Evolutionary conservation across 2,797 vertebrate genomes (phyloP).

Genomic region (Orestias chungarensis): DNA sequence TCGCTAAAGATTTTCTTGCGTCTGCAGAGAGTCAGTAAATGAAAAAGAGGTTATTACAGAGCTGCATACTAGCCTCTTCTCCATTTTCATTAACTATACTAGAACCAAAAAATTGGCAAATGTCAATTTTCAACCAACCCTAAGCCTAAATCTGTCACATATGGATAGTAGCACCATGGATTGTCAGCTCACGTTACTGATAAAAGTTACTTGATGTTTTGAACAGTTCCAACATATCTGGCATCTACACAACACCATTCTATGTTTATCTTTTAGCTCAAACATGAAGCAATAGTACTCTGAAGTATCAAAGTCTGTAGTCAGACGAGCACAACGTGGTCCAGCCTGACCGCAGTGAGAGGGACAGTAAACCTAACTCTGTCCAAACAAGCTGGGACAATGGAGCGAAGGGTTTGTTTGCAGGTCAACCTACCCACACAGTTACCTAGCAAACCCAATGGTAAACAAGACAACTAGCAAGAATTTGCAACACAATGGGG

Average conservation of each 20-base stretch:
- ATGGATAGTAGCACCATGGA: background rate
- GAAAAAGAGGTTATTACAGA: background rate
- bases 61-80: background rate
- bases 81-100: background rate
- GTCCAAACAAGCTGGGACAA: conserved; percentile 28
- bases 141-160: no score
- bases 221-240: conserved; percentile 3
- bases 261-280: conserved; percentile 8
- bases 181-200: background rate
- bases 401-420: conserved; percentile 21
- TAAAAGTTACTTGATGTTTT: background rate
- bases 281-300: conserved; percentile 33
- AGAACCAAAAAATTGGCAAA: background rate
- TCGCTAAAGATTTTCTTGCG: conserved; percentile 75
- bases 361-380: conserved; percentile 50
- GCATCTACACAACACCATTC: conserved; percentile 1
- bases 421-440: conserved; percentile 6
- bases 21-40: conserved; percentile 50
- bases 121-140: no score
- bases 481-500: conserved; percentile 13
- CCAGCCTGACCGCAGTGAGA: conserved; percentile 36
- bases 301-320: conserved; percentile 44
- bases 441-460: conserved; percentile 9
- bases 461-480: conserved; percentile 27
- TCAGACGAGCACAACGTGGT: conserved; percentile 24